Evolutionary conservation across 1,140 invertebrate genomes (phyloP).

Genomic region (Drosophila subobscura): DNA sequence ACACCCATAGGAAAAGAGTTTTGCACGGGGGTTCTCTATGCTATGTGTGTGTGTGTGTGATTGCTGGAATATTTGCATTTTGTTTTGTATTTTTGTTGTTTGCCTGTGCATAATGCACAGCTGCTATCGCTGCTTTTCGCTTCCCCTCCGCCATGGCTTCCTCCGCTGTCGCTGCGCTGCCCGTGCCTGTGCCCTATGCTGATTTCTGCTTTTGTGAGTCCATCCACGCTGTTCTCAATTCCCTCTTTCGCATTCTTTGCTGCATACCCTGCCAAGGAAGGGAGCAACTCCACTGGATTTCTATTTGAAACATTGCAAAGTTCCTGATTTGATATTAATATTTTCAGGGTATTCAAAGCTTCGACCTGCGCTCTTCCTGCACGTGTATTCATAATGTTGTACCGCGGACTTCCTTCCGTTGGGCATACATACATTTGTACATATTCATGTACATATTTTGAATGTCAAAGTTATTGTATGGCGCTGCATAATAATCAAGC

Average conservation of each 20-base stretch:
- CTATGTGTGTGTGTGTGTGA: no score
- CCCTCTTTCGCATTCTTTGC: slow-evolving; percentile 1
- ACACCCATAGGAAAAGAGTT: slow-evolving; percentile 21
- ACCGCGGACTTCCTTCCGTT: slow-evolving; percentile 47
- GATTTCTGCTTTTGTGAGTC: no score
- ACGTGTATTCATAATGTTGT: slow-evolving; percentile 13
- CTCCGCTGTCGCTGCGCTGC: no score
- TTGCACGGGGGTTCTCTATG: neutral
- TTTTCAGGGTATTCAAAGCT: no score
- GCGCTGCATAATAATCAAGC: slow-evolving; percentile 35
- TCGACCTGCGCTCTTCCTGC: neutral
- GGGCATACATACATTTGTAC: neutral
- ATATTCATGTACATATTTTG: slow-evolving; percentile 49
- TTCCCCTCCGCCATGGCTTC: no score
- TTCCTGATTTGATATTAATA: no score
- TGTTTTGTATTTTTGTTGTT: slow-evolving; percentile 1
- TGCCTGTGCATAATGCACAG: slow-evolving; percentile 29
- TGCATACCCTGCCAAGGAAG: neutral
- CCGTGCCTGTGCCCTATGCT: no score
- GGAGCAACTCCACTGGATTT: no score
- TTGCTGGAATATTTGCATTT: slow-evolving; percentile 34
- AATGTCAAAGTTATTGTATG: slow-evolving; percentile 70
- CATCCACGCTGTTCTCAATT: slow-evolving; percentile 20
- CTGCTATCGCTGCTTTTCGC: slow-evolving; percentile 3
- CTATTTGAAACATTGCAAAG: no score